A percentile compares a stretch with the other conserved stretches of the same genome.
Conservation (phyloP, 1,140 invertebrate genomes). For the Macrosteles quadrilineatus region DNA sequence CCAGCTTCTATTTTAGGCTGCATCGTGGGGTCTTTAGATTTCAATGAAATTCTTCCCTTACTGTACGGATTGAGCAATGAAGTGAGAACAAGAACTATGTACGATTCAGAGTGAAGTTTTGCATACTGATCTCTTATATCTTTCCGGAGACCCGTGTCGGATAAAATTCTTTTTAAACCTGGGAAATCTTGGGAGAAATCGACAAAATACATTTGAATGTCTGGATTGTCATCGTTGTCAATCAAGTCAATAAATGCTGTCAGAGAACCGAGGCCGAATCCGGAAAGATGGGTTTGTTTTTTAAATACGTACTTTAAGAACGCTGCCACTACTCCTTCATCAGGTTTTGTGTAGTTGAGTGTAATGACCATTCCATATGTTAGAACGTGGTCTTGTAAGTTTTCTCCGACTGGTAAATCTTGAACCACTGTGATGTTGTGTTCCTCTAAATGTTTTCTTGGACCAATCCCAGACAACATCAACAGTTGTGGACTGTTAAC, state of each 20-base stretch:
- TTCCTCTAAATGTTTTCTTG: constrained; percentile 66
- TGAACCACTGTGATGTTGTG: constrained; percentile 68
- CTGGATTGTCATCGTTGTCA: constrained; percentile 52
- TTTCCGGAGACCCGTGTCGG: background rate
- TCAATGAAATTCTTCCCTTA: constrained; percentile 64
- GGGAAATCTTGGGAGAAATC: constrained; percentile 71
- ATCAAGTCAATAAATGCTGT: constrained; percentile 54
- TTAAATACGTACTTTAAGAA: constrained; percentile 55
- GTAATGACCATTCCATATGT: constrained; percentile 57
- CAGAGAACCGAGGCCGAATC: constrained; percentile 51
- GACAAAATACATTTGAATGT: constrained; percentile 78
- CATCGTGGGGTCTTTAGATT: constrained; percentile 62
- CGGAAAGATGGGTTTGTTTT: constrained; percentile 65
- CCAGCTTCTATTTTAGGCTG: constrained; percentile 79
- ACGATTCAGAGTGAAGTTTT: background rate
- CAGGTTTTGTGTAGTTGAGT: constrained; percentile 49
- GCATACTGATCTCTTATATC: background rate
- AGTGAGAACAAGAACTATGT: constrained; percentile 46
- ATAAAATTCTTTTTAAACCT: constrained; percentile 50
- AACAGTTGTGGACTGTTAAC: constrained; percentile 78
- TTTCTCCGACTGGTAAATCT: constrained; percentile 76
- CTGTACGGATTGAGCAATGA: constrained; percentile 59
- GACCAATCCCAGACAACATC: constrained; percentile 86
- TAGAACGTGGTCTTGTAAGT: constrained; percentile 86
- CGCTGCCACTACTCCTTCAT: constrained; percentile 47